These are phyloP conservation scores for Heteromurus nitidus DNA, from an alignment of 2,888 invertebrate genomes.

Conservation along the genomic window DNA sequence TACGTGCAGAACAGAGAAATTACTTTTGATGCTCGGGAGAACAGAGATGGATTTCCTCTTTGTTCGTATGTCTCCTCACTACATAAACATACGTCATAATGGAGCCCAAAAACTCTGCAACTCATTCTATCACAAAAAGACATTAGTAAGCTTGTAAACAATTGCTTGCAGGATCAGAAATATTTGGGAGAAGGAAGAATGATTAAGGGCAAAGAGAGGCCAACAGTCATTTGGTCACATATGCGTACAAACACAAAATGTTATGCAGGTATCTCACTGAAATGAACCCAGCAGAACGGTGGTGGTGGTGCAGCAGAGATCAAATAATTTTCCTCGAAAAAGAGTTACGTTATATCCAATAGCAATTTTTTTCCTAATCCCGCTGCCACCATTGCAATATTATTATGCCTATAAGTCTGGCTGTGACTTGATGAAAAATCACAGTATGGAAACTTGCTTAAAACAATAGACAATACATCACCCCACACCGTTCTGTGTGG, in stretches of 20 bases:
- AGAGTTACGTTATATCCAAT: constrained; percentile 21
- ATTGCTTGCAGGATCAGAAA: not conserved
- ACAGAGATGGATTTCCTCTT: constrained; percentile 33
- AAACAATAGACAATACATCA: constrained; percentile 28
- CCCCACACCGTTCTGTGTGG: too few species aligned
- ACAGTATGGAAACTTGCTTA: not conserved
- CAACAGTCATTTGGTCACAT: constrained; percentile 35
- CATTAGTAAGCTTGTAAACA: too few species aligned
- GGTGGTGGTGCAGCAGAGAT: not conserved
- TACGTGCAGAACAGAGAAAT: constrained; percentile 37
- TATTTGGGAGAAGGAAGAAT: constrained; percentile 26
- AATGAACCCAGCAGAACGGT: constrained; percentile 1
- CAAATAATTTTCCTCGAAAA: constrained; percentile 33
- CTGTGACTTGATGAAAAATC: constrained; percentile 17
- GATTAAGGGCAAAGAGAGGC: constrained; percentile 44
- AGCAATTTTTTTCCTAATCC: constrained; percentile 36
- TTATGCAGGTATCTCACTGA: too few species aligned
- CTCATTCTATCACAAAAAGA: too few species aligned
- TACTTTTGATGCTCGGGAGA: constrained; percentile 13
- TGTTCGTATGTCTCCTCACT: constrained; percentile 21
- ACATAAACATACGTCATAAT: too few species aligned
- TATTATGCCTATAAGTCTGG: not conserved
- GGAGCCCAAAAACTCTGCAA: too few species aligned
- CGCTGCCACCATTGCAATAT: constrained; percentile 18
- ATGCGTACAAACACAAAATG: constrained; percentile 6